Evolutionary conservation across 2,888 invertebrate genomes (phyloP).

Genomic region (Acleris holmiana): DNA sequence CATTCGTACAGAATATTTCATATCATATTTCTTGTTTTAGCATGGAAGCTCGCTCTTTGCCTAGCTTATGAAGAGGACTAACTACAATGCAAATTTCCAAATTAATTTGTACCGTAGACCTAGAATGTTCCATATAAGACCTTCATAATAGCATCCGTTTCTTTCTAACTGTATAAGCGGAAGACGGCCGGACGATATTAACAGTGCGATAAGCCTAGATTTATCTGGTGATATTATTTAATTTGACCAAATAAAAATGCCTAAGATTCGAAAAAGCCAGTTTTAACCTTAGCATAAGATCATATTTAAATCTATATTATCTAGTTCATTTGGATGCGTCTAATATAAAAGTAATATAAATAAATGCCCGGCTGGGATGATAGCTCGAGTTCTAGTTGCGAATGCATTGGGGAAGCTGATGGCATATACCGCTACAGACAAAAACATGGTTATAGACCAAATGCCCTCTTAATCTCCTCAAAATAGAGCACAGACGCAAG

Average conservation of each 20-base stretch:
- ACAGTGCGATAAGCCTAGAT: background rate
- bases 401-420: background rate
- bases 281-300: slow-evolving; percentile 32
- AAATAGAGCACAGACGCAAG: too few relatives aligned
- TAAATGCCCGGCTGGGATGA: slow-evolving; percentile 13
- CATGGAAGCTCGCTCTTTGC: background rate
- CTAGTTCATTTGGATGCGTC: slow-evolving; percentile 30
- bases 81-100: background rate
- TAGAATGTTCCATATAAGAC: background rate
- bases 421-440: too few relatives aligned
- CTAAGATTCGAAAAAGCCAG: slow-evolving; percentile 13
- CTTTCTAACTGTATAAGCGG: background rate
- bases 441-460: too few relatives aligned
- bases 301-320: slow-evolving; percentile 24
- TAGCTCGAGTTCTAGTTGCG: slow-evolving; percentile 12
- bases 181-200: background rate
- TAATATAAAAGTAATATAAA: slow-evolving; percentile 22
- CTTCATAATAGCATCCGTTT: background rate
- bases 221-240: background rate
- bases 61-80: background rate
- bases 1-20: background rate
- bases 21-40: background rate
- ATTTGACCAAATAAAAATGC: slow-evolving; percentile 1
- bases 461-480: too few relatives aligned
- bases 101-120: background rate